Evolutionary conservation across 2,113 vertebrate species (phyloP).

Genomic region (Leucoraja erinaceus): DNA sequence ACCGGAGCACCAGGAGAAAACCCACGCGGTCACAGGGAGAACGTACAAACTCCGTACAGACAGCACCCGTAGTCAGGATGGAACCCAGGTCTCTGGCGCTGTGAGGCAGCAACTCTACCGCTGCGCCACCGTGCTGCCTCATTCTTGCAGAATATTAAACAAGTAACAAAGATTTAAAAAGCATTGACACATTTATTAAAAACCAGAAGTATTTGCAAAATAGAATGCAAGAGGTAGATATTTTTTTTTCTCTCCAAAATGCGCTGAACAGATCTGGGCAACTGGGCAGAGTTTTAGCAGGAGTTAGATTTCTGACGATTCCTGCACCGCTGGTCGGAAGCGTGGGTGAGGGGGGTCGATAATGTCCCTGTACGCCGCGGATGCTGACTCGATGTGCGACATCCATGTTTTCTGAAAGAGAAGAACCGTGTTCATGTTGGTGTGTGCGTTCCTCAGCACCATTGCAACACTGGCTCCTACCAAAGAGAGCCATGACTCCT

Average conservation of each 20-base stretch:
- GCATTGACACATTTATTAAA: neutral
- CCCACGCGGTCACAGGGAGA: too few species aligned
- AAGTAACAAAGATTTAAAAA: too few species aligned
- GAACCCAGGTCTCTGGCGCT: too few species aligned
- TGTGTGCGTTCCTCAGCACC: neutral
- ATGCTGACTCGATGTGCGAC: slow-evolving; percentile 67
- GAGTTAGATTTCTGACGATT: slow-evolving; percentile 53
- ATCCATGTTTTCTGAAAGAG: slow-evolving; percentile 73
- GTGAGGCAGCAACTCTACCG: too few species aligned
- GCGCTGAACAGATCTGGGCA: neutral
- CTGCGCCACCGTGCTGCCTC: too few species aligned
- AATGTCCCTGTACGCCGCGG: slow-evolving; percentile 47
- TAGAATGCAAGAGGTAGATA: slow-evolving; percentile 10
- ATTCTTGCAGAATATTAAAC: neutral
- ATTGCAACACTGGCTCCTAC: neutral
- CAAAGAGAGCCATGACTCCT: neutral
- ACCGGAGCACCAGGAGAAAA: too few species aligned
- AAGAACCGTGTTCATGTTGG: neutral
- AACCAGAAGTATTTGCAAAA: neutral
- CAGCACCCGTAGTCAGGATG: too few species aligned
- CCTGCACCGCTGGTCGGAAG: slow-evolving; percentile 40
- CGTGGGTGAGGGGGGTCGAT: slow-evolving; percentile 47
- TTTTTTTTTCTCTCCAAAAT: neutral
- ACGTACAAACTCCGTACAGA: too few species aligned
- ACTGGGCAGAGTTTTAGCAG: neutral